These are phyloP conservation scores for Chroicocephalus ridibundus DNA, from an alignment of 2,113 vertebrate species.

Conservation along the genomic window DNA sequence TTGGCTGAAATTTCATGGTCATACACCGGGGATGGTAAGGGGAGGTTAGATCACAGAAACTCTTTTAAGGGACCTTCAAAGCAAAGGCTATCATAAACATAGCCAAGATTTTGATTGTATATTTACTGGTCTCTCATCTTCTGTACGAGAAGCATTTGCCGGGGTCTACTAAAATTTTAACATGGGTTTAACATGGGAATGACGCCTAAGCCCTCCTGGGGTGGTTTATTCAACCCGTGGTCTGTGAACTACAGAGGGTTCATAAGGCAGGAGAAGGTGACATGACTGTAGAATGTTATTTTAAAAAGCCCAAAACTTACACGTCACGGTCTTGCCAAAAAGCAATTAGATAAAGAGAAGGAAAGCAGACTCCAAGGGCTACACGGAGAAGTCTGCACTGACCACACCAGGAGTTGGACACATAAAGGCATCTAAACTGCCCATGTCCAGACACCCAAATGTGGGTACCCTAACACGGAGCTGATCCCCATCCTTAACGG, in stretches of 20 bases:
- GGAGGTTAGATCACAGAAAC: neutral
- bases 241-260: neutral
- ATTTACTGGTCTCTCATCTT: neutral
- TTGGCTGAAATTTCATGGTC: neutral
- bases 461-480: neutral
- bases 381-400: neutral
- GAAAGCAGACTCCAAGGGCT: neutral
- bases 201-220: neutral
- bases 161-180: neutral
- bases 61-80: neutral
- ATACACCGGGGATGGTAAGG: neutral
- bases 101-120: neutral
- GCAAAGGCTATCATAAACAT: neutral
- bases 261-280: neutral
- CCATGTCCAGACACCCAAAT: rapidly evolving
- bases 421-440: neutral
- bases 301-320: neutral
- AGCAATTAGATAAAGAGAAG: neutral
- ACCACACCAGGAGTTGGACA: neutral
- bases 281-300: neutral
- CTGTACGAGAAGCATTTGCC: neutral
- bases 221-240: neutral
- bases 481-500: neutral
- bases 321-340: neutral
- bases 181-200: neutral